These are phyloP conservation scores for Esox masquinongy DNA, from an alignment of 2,797 vertebrate species.

Conservation along the genomic window DNA sequence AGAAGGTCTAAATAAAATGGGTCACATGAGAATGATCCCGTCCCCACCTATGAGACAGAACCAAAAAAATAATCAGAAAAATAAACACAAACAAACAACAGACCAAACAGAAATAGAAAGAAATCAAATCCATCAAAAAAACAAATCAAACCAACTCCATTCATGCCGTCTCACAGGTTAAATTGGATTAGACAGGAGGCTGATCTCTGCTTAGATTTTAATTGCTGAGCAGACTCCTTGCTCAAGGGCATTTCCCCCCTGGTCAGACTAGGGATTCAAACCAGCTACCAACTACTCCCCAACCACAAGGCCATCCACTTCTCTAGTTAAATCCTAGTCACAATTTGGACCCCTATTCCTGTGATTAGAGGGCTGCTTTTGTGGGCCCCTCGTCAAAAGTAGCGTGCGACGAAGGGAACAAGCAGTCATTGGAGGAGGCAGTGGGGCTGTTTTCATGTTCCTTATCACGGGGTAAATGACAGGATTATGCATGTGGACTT, in stretches of 20 bases:
- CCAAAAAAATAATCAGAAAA: slow-evolving; percentile 45
- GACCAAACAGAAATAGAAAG: slow-evolving; percentile 40
- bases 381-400: neutral
- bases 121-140: slow-evolving; percentile 21
- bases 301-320: too few relatives aligned
- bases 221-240: too few relatives aligned
- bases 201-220: neutral
- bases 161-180: neutral
- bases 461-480: slow-evolving; percentile 23
- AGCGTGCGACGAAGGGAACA: neutral
- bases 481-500: slow-evolving; percentile 34
- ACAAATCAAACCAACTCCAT: slow-evolving; percentile 30
- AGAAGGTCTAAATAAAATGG: slow-evolving; percentile 38
- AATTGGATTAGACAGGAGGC: neutral
- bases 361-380: neutral
- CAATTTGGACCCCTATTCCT: neutral
- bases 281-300: too few relatives aligned
- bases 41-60: slow-evolving; percentile 78
- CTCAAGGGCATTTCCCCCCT: too few relatives aligned
- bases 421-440: neutral
- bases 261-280: too few relatives aligned
- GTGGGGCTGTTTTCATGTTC: slow-evolving; percentile 7
- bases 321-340: neutral
- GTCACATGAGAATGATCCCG: slow-evolving; percentile 71
- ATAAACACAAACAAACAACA: slow-evolving; percentile 22